phyloP scores from a whole-genome alignment of 2,797 vertebrate genomes.

The Hydrophis major region DNA sequence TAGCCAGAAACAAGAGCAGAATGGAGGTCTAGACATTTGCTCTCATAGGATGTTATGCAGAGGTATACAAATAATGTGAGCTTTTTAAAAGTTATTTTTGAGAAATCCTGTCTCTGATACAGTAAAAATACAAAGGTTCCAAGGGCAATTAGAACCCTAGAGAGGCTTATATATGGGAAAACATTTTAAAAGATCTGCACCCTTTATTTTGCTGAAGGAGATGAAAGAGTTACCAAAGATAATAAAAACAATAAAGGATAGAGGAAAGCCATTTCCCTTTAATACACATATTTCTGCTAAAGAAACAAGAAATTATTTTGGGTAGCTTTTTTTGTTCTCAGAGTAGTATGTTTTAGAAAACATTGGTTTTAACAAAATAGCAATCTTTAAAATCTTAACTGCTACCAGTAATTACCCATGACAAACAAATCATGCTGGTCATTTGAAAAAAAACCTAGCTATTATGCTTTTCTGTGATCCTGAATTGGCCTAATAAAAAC shows the following conservation, averaged over 20 bases:
- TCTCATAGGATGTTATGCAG: not conserved
- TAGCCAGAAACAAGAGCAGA: slow-evolving; percentile 55
- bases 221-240: not conserved
- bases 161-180: not conserved
- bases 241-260: not conserved
- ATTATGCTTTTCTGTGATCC: not conserved
- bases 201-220: not conserved
- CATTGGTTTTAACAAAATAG: not conserved
- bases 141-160: slow-evolving; percentile 7
- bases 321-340: not conserved
- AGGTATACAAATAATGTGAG: slow-evolving; percentile 21
- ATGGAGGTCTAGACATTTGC: slow-evolving; percentile 35
- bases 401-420: not conserved
- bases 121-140: slow-evolving; percentile 4
- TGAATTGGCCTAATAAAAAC: not conserved
- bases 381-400: fast-evolving
- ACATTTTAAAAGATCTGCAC: not conserved
- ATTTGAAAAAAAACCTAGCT: not conserved
- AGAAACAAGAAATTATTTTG: not conserved
- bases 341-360: not conserved
- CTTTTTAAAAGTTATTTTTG: slow-evolving; percentile 11
- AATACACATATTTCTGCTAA: not conserved
- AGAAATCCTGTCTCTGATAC: not conserved
- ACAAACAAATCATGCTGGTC: not conserved
- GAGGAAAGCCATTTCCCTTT: not conserved